Percentiles rank a stretch among this genome's conserved stretches.
Conservation (phyloP, 2,888 invertebrate species). For the Sminthurides aquaticus region DNA sequence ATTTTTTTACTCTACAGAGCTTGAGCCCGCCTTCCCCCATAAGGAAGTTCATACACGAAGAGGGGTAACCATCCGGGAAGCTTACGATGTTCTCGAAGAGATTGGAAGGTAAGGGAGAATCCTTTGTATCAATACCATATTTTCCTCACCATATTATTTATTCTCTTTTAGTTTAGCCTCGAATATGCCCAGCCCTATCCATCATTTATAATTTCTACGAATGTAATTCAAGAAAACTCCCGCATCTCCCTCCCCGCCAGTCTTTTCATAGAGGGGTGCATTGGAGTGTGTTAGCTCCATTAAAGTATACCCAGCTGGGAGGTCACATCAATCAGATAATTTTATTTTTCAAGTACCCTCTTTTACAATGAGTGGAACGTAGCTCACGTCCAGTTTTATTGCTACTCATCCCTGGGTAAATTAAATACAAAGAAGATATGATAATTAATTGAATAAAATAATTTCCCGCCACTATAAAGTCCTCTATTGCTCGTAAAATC, state of each 20-base stretch:
- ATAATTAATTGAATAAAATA: neutral
- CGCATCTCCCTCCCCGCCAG: too few relatives aligned
- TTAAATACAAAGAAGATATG: neutral
- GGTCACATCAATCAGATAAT: too few relatives aligned
- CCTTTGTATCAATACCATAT: neutral
- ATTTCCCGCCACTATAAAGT: neutral
- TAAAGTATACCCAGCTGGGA: too few relatives aligned
- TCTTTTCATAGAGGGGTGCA: too few relatives aligned
- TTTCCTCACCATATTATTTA: neutral
- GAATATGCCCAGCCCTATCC: too few relatives aligned
- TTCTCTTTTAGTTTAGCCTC: too few relatives aligned
- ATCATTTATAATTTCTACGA: too few relatives aligned
- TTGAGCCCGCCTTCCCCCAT: slow-evolving; percentile 80
- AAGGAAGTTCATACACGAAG: slow-evolving; percentile 78
- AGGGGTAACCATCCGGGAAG: slow-evolving; percentile 75
- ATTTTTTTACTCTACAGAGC: slow-evolving; percentile 57
- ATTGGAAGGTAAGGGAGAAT: slow-evolving; percentile 98
- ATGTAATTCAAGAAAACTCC: too few relatives aligned
- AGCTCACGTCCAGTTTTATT: neutral
- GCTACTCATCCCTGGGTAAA: neutral
- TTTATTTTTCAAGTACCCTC: too few relatives aligned
- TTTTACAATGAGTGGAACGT: too few relatives aligned
- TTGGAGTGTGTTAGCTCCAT: too few relatives aligned
- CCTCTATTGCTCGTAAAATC: too few relatives aligned
- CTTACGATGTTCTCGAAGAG: slow-evolving; percentile 79